Percentiles rank a stretch among this genome's conserved stretches.
phyloP scores from a whole-genome alignment of 2,888 invertebrate genomes.

The Polydrusus tereticollis region DNA sequence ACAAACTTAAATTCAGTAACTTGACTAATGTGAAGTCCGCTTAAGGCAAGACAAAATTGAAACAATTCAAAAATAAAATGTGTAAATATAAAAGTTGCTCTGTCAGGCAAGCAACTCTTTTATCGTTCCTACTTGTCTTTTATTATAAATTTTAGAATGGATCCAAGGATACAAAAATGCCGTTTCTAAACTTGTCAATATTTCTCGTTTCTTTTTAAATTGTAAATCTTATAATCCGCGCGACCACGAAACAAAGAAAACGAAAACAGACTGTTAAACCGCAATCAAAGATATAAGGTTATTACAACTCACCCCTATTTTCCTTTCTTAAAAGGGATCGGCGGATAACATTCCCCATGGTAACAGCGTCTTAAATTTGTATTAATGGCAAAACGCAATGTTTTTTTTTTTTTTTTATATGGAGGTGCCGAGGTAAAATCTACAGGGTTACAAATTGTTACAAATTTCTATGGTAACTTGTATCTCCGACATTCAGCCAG shows the following conservation, averaged over 20 bases:
- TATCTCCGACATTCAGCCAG: too few relatives aligned
- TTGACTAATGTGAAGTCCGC: too few relatives aligned
- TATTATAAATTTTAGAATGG: too few relatives aligned
- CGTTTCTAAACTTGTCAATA: too few relatives aligned
- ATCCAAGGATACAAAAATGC: too few relatives aligned
- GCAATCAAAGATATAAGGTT: slow-evolving; percentile 2
- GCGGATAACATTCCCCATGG: slow-evolving; percentile 3
- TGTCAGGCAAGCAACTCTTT: too few relatives aligned
- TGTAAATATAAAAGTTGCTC: too few relatives aligned
- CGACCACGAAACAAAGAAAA: neutral
- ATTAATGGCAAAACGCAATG: neutral
- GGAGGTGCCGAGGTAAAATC: neutral
- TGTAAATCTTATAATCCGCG: neutral
- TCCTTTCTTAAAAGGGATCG: slow-evolving; percentile 5
- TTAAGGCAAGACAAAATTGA: too few relatives aligned
- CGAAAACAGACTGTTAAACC: slow-evolving; percentile 7
- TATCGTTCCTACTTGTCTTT: too few relatives aligned
- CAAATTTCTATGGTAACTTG: neutral
- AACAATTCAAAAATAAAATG: too few relatives aligned
- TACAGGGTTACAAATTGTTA: neutral
- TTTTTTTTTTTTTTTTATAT: neutral
- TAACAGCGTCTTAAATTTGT: neutral
- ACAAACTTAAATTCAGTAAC: too few relatives aligned
- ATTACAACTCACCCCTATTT: slow-evolving; percentile 5
- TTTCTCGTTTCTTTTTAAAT: too few relatives aligned